Conservation (phyloP, 2,888 invertebrate genomes). For the Helicoverpa assulta region DNA sequence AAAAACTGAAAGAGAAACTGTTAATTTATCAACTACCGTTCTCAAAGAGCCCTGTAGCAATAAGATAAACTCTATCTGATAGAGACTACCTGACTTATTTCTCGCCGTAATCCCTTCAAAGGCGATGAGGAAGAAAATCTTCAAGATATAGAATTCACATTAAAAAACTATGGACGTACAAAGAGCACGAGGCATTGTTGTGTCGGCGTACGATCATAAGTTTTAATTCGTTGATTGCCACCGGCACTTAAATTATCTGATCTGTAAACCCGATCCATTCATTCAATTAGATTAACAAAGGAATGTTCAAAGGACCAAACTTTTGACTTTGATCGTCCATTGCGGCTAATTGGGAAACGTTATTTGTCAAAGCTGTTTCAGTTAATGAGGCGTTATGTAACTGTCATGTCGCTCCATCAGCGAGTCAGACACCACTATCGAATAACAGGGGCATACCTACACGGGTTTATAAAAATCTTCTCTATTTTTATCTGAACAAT, state of each 20-base stretch:
- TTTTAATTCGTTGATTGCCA: conserved; percentile 61
- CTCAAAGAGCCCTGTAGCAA: conserved; percentile 52
- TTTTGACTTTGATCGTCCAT: conserved; percentile 67
- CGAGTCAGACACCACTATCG: conserved; percentile 45
- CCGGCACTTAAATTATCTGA: conserved; percentile 60
- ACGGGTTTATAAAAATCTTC: conserved; percentile 37
- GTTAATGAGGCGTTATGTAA: conserved; percentile 62
- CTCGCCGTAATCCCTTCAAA: conserved; percentile 51
- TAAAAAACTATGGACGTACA: conserved; percentile 36
- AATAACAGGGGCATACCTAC: conserved; percentile 38
- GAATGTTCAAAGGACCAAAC: conserved; percentile 64
- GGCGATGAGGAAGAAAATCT: conserved; percentile 42
- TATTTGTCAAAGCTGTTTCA: conserved; percentile 66
- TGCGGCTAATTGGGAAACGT: conserved; percentile 65
- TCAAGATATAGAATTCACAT: conserved; percentile 35
- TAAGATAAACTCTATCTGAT: conserved; percentile 53
- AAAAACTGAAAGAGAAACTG: conserved; percentile 23
- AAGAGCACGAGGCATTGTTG: conserved; percentile 16
- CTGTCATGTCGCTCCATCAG: conserved; percentile 41
- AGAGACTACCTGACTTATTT: conserved; percentile 49
- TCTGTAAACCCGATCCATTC: conserved; percentile 63
- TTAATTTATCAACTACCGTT: conserved; percentile 45
- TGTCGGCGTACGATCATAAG: conserved; percentile 42
- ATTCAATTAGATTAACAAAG: conserved; percentile 66
- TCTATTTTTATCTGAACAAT: conserved; percentile 33